Evolutionary conservation across 2,113 vertebrate species (phyloP), one percentile per base, ranked within the genome.

Genomic region (Phalacrocorax brasilianus): DNA sequence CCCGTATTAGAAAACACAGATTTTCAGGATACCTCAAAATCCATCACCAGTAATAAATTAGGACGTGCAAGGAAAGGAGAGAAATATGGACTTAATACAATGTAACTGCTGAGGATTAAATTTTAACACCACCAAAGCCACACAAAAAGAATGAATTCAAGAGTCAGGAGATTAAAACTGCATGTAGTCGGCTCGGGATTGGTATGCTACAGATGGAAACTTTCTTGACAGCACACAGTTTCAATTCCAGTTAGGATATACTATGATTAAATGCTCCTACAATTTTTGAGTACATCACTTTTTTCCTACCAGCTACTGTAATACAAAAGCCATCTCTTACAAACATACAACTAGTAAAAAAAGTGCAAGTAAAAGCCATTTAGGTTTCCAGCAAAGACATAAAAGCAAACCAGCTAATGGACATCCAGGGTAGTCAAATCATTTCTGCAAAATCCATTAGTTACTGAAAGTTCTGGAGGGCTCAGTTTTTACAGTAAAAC

Each of bases 391-490:
- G 95, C 92, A 96, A 95, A 95, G 92, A 95, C 95, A 92, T 85
- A 96, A 96, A 96, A 97, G 77, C 91, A 82, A 92, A 94, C 8
- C 94, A 95, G 93, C 92, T 96, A 97, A 98, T 95, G 97, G 97
- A 96, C 93, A 96, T 96, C 93, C 89, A 95, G 92, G 76, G 80
- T 35, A 96, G 95, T 86, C 97, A 98, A 98, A 95, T 91, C 73
- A 88, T 96, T 97, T 97, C 98, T 99, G 99, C 96, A 98, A 98
- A 99, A 99, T 88, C 97, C 98, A 99, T 99, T 98, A 99, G 97
- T 95, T 95, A 93, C 91, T 80, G 33, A 89, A 97, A 97, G 96
- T 97, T 97, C 94, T 95, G 97, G 94, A 97, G 90, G 97, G 96
- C 94, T 98, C 84, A 16, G 88, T 96, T 98, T 98, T 98, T 98